These are phyloP conservation scores for Dasypus novemcinctus DNA, from an alignment of 2,113 vertebrate species.

Conservation along the genomic window DNA sequence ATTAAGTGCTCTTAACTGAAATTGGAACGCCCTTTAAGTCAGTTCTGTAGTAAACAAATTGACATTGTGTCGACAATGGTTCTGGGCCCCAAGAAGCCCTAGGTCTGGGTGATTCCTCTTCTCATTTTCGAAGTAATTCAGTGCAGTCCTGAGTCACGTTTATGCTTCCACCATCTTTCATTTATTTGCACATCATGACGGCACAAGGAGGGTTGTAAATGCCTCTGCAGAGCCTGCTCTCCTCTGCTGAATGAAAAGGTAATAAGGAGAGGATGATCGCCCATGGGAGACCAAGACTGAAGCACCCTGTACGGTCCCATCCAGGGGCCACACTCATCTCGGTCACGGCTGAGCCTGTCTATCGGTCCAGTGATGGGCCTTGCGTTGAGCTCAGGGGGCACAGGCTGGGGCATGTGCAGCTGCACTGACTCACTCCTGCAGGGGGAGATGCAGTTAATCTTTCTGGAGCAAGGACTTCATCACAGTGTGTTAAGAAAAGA, in stretches of 20 bases:
- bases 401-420: not conserved
- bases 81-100: not conserved
- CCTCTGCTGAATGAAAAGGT: not conserved
- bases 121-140: not conserved
- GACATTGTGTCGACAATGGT: not conserved
- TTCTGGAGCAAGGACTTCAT: not conserved
- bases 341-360: not conserved
- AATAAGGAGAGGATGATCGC: not conserved
- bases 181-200: not conserved
- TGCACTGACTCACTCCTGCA: not conserved
- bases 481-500: not conserved
- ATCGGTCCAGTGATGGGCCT: not conserved
- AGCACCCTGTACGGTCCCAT: not conserved
- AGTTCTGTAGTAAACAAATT: not conserved
- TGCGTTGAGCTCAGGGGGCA: not conserved
- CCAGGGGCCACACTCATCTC: not conserved
- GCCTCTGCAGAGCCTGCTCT: not conserved
- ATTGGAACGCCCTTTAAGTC: not conserved
- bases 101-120: not conserved
- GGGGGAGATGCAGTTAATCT: not conserved
- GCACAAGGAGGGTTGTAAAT: accelerated
- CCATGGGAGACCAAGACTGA: not conserved
- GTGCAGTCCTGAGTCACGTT: not conserved
- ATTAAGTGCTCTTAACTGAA: not conserved
- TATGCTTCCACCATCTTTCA: not conserved